Base-by-base conservation (phyloP, 2,888 invertebrate genomes). In the Melinopterus prodromus region DNA sequence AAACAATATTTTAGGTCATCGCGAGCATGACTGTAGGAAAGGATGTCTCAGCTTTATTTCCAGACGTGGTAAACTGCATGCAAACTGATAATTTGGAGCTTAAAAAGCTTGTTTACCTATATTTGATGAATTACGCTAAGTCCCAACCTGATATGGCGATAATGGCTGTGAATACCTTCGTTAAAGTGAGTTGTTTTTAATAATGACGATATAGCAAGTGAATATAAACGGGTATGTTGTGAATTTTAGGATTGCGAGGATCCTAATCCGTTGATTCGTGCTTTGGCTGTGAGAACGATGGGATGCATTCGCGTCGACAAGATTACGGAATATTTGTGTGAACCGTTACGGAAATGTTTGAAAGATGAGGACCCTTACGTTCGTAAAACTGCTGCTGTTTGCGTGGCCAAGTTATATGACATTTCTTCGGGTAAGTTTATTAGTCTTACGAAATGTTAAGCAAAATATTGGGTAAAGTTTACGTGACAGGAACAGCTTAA, bases 11-110 rank as follows among this genome's bases (percentile, higher is more conserved):
- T 79, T 85, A 98, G 95, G 99, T 99, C 16, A 99, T 99, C 88
- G 99, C 99, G 35, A 98, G 98, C 82, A 99, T 99, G 99, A 99
- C 99, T 6, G 99, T 99, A 26, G 99, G 99, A 78, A 99, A 99
- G 92, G 99, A 99, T 93, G 99, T 99, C 0, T 97, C 97, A 0
- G 98, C 99, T 0, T 91, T 99, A 15, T 99, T 99, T 88, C 99
- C 99, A 0, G 99, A 99, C 89, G 99, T 99, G 0, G 99, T 99
- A 37, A 99, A 99, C 90, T 99, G 99, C 89, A 99, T 99, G 99
- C 99, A 99, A 91, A 99, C 99, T 0, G 99, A 99, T 89, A 99
- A 99, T 90, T 91, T 99, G 87, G 99, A 99, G 89, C 90, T 99
- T 85, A 99, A 99, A 91, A 99, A 99, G 87, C 91, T 99, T 77